Conservation (phyloP, 2,113 vertebrate genomes). For the Epinephelus cyanopodus region DNA sequence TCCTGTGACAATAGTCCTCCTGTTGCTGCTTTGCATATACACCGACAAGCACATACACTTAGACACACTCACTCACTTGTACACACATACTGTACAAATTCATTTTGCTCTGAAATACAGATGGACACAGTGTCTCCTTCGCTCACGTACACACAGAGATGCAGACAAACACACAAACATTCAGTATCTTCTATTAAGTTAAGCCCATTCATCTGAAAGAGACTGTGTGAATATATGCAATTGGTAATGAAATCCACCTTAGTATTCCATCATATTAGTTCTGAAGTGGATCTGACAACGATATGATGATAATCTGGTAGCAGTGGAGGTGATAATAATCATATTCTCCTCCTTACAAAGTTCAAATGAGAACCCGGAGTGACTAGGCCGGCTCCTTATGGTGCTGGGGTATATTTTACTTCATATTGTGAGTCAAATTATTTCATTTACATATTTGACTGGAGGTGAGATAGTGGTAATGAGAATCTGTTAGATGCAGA, state of each 20-base stretch:
- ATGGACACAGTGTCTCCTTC: slow-evolving; percentile 6
- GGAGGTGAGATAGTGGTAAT: slow-evolving; percentile 56
- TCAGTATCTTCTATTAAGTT: slow-evolving; percentile 28
- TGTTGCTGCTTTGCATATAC: slow-evolving; percentile 28
- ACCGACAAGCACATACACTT: slow-evolving; percentile 3
- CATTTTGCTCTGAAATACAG: slow-evolving; percentile 10
- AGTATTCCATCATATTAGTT: slow-evolving; percentile 46
- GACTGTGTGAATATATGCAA: slow-evolving; percentile 24
- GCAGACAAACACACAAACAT: background rate
- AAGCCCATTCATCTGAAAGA: slow-evolving; percentile 32
- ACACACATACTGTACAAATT: slow-evolving; percentile 22
- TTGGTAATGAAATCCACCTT: slow-evolving; percentile 47
- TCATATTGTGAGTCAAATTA: slow-evolving; percentile 50
- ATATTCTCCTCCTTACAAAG: slow-evolving; percentile 46
- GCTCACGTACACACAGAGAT: background rate
- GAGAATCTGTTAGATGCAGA: slow-evolving; percentile 46
- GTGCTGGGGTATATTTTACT: slow-evolving; percentile 42
- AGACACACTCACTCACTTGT: background rate
- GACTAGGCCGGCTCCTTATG: background rate
- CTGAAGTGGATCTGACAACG: slow-evolving; percentile 47
- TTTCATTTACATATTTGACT: slow-evolving; percentile 70
- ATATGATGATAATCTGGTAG: slow-evolving; percentile 45
- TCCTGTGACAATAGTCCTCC: slow-evolving; percentile 50
- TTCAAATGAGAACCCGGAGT: slow-evolving; percentile 46
- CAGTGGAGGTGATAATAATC: slow-evolving; percentile 48